Base-by-base conservation (phyloP, 2,113 vertebrate species). In the Cheirogaleus medius region DNA sequence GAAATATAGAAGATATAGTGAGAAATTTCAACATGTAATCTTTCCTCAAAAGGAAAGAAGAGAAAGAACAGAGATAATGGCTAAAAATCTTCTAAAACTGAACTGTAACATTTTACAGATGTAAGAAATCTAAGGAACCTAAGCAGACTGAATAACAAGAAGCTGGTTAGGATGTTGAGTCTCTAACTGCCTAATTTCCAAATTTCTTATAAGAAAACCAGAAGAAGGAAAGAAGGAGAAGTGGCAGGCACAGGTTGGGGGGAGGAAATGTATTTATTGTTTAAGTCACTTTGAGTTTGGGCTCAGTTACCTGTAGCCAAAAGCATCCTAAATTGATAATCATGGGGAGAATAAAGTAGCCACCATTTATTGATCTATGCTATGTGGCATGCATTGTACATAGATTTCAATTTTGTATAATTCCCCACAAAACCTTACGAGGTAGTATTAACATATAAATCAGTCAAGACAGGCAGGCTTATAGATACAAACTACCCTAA, bases 261-360 rank as follows among this genome's bases (percentile, higher is more conserved):
- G 58, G n/a, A 37, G 87, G 37, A 83, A 47, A 69, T 14, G 20
- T 39, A 91, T 52, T 87, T 68, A 78, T 20, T 80, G 23, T 78
- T 90, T 63, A 92, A 74, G 81, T 5, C 49, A 88, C 47, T 88
- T 63, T 90, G 77, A 94, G 39, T 92, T 85, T 82, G 42, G 17
- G 14, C 25, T 95, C 56, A 84, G n/a, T 80, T 47, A 71, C 8
- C 68, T 68, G 25, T 10, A 90, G 25, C 44, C 64, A 80, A 76
- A 87, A 52, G 85, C 29, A 95, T 81, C 71, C n/a, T 84, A 90
- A 92, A 84, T 58, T 58, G 4, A 88, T 90, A 92, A 34, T 92
- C 29, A 66, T 29, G 54, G 73, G 39, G 39, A 71, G 47, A 87
- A 83, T 34, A 71, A 80, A 87, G 15, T 21, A 68, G 37, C 64